A percentile compares a stretch with the other conserved stretches of the same genome.
These are phyloP conservation scores for Scaptomyza flava DNA, from an alignment of 2,888 invertebrate genomes.

Conservation along the genomic window DNA sequence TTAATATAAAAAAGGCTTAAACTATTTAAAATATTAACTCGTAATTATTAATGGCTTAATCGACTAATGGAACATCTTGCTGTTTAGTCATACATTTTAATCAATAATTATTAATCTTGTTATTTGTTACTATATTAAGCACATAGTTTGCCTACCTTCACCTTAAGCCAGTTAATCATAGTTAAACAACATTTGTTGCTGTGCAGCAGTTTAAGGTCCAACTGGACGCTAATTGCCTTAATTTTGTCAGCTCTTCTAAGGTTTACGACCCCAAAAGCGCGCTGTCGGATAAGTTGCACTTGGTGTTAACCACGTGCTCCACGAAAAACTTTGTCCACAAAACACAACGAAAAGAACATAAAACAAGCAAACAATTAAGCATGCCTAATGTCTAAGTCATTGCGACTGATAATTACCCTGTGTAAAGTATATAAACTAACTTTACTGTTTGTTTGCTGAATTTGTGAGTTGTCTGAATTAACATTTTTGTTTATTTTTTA, in stretches of 20 bases:
- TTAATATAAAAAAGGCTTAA: no score
- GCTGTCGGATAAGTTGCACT: slow-evolving; percentile 40
- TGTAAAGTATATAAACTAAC: neutral
- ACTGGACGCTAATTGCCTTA: slow-evolving; percentile 56
- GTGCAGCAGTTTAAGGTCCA: slow-evolving; percentile 13
- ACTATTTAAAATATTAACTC: neutral
- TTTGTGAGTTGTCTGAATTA: no score
- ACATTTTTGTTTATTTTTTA: no score
- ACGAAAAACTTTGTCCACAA: slow-evolving; percentile 67
- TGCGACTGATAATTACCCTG: slow-evolving; percentile 18
- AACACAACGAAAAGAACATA: slow-evolving; percentile 12
- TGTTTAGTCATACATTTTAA: slow-evolving; percentile 4
- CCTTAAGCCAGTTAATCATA: slow-evolving; percentile 34
- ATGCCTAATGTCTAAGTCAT: neutral
- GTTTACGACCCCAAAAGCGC: slow-evolving; percentile 12
- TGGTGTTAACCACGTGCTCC: slow-evolving; percentile 52
- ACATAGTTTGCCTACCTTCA: neutral
- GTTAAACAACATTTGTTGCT: slow-evolving; percentile 38
- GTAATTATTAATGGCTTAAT: neutral
- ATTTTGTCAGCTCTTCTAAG: slow-evolving; percentile 45
- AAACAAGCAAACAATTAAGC: slow-evolving; percentile 32
- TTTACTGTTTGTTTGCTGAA: neutral
- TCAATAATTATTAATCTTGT: slow-evolving; percentile 19
- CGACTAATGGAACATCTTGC: neutral
- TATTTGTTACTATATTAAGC: slow-evolving; percentile 2